Evolutionary conservation across 2,888 invertebrate species (phyloP).

Genomic region (Parelbella ahira): DNA sequence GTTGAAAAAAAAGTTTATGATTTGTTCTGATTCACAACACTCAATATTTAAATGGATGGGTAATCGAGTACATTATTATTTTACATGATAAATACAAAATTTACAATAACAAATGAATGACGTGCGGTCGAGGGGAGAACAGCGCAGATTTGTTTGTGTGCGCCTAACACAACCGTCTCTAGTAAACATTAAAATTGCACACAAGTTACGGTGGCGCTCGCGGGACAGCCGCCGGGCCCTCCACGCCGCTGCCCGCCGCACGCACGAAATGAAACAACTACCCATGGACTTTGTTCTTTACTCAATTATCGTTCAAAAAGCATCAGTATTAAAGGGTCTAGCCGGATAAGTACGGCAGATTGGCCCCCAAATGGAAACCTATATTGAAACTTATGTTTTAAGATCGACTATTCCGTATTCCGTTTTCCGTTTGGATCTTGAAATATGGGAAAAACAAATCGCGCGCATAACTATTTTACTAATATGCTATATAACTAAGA

Average conservation of each 20-base stretch:
- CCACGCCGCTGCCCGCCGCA: background rate
- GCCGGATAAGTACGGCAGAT: too few relatives aligned
- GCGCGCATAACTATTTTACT: too few relatives aligned
- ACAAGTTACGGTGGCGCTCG: slow-evolving; percentile 35
- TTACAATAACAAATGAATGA: too few relatives aligned
- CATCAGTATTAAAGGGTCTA: too few relatives aligned
- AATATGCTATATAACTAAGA: too few relatives aligned
- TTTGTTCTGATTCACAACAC: slow-evolving; percentile 64
- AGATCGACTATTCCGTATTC: too few relatives aligned
- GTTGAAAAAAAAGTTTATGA: slow-evolving; percentile 46
- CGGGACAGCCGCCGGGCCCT: slow-evolving; percentile 4
- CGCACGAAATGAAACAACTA: background rate
- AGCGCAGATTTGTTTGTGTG: slow-evolving; percentile 37
- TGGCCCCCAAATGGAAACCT: too few relatives aligned
- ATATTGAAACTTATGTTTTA: too few relatives aligned
- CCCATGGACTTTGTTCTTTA: slow-evolving; percentile 3
- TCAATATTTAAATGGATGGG: slow-evolving; percentile 33
- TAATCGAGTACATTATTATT: too few relatives aligned
- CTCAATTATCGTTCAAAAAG: background rate
- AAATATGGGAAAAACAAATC: too few relatives aligned
- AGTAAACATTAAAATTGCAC: slow-evolving; percentile 70
- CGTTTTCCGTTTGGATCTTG: too few relatives aligned
- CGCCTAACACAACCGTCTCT: slow-evolving; percentile 63
- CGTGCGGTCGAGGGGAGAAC: too few relatives aligned
- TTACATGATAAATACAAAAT: slow-evolving; percentile 30